These are phyloP conservation scores for Eulemur rubriventer DNA, from an alignment of 2,797 vertebrate genomes.

Conservation along the genomic window DNA sequence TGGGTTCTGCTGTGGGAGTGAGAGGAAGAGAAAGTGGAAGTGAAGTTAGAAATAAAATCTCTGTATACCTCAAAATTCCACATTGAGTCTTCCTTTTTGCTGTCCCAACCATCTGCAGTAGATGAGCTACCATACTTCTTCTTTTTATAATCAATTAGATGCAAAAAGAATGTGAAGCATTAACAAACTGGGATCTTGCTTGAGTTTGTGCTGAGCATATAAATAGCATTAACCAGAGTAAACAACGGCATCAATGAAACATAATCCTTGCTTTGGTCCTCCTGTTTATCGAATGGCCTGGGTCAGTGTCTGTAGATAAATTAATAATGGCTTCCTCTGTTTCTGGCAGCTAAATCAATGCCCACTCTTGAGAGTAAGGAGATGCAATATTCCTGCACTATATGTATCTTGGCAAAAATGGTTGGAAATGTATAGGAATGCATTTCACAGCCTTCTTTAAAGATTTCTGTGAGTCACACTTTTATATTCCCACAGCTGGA, in stretches of 20 bases:
- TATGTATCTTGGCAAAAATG: background rate
- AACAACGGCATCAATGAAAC: conserved; percentile 17
- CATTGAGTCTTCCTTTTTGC: background rate
- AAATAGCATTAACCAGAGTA: conserved; percentile 1
- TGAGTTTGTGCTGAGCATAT: background rate
- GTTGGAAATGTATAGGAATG: background rate
- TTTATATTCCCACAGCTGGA: background rate
- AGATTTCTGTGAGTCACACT: background rate
- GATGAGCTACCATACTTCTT: background rate
- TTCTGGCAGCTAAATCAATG: conserved; percentile 53
- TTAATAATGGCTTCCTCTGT: conserved; percentile 43
- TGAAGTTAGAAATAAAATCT: background rate
- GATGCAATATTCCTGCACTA: background rate
- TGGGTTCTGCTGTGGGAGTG: background rate
- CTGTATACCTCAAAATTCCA: background rate
- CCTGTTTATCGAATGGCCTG: conserved; percentile 8
- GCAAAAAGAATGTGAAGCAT: background rate
- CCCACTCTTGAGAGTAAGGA: background rate
- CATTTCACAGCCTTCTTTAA: background rate
- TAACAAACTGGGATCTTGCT: conserved; percentile 24
- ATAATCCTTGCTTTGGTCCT: background rate
- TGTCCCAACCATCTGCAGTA: background rate
- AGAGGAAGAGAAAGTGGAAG: background rate
- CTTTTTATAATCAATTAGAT: background rate
- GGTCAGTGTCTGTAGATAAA: conserved; percentile 30